A percentile compares a stretch with the other conserved stretches of the same genome.
Evolutionary conservation across 2,797 vertebrate species (phyloP).

Genomic region (Luscinia luscinia): DNA sequence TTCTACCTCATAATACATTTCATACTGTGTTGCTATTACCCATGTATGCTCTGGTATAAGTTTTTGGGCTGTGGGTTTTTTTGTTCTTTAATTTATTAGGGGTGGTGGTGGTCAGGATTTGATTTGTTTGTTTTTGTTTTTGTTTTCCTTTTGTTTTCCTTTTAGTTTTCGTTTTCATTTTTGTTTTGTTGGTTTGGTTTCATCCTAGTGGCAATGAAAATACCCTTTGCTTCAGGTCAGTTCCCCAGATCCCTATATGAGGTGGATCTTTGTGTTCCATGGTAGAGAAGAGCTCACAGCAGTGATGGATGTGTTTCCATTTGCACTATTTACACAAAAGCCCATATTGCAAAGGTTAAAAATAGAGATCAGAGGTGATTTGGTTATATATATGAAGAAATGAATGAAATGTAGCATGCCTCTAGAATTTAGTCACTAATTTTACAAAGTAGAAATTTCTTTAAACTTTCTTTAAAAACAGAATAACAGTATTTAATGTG

Average conservation of each 20-base stretch:
- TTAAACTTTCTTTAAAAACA: background rate
- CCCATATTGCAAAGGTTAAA: background rate
- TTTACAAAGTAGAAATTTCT: background rate
- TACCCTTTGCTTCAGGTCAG: background rate
- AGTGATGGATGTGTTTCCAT: background rate
- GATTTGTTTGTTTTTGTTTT: too few species aligned
- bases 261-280: background rate
- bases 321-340: background rate
- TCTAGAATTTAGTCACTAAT: background rate
- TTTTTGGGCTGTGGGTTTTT: accelerated
- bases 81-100: background rate
- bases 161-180: too few species aligned
- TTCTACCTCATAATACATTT: background rate
- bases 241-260: background rate
- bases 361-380: background rate
- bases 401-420: background rate
- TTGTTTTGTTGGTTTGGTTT: background rate
- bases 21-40: background rate
- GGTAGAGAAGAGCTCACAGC: background rate
- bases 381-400: background rate
- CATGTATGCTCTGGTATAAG: background rate
- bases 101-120: background rate
- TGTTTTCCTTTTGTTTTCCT: too few species aligned
- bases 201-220: background rate
- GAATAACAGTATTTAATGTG: background rate